phyloP scores from a whole-genome alignment of 2,888 invertebrate species.

The Strigamia crassipes region DNA sequence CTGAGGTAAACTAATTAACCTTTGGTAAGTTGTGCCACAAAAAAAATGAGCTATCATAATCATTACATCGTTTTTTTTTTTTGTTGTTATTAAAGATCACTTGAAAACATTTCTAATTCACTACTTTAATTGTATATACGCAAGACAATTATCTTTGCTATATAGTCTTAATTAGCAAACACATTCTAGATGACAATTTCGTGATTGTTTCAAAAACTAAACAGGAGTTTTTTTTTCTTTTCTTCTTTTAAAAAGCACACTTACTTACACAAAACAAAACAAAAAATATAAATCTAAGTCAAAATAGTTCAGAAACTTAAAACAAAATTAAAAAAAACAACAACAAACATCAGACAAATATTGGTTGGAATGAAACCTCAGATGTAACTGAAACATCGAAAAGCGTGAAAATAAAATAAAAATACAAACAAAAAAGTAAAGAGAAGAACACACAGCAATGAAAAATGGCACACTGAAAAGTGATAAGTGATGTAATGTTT shows the following conservation, averaged over 20 bases:
- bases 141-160: slow-evolving; percentile 19
- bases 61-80: background rate
- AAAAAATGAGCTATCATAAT: slow-evolving; percentile 16
- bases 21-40: slow-evolving; percentile 21
- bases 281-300: slow-evolving; percentile 3
- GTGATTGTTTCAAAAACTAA: background rate
- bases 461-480: background rate
- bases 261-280: background rate
- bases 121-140: background rate
- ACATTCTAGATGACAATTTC: background rate
- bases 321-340: background rate
- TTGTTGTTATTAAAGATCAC: slow-evolving; percentile 26
- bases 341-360: background rate
- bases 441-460: background rate
- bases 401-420: background rate
- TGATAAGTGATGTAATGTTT: background rate
- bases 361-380: background rate
- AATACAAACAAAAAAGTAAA: background rate
- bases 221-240: too few relatives aligned
- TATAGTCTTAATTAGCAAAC: slow-evolving; percentile 5
- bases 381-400: background rate
- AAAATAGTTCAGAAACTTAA: background rate
- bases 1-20: slow-evolving; percentile 18
- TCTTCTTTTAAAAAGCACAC: background rate
- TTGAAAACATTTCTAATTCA: background rate